A percentile compares a stretch with the other conserved stretches of the same genome.
These are phyloP conservation scores for Halesus radiatus DNA, from an alignment of 1,140 invertebrate species.

Conservation along the genomic window DNA sequence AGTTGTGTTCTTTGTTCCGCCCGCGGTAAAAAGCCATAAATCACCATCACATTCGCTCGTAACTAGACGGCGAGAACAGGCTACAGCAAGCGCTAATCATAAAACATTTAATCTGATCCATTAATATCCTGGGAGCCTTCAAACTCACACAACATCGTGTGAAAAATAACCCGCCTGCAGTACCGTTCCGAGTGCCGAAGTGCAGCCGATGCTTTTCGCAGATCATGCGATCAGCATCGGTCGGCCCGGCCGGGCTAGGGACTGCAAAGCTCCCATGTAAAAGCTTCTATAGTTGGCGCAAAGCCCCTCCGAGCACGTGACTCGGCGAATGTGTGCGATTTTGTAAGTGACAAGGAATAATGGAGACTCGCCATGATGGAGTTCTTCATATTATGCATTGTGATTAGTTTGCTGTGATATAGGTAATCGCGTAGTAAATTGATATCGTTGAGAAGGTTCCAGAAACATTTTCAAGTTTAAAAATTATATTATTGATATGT, in stretches of 20 bases:
- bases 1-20: no score
- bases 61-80: conserved; percentile 7
- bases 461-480: no score
- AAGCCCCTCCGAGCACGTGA: conserved; percentile 12
- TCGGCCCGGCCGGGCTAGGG: background rate
- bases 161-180: conserved; percentile 39
- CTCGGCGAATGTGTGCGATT: conserved; percentile 17
- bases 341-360: conserved; percentile 24
- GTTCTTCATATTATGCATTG: no score
- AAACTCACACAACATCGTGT: conserved; percentile 40
- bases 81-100: conserved; percentile 37
- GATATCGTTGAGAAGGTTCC: no score
- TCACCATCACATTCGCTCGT: background rate
- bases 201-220: background rate
- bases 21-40: background rate
- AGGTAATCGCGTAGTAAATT: no score
- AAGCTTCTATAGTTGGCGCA: conserved; percentile 5
- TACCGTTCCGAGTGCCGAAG: background rate
- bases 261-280: background rate
- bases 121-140: conserved; percentile 45
- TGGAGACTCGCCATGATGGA: no score
- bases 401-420: no score
- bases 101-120: conserved; percentile 45
- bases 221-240: conserved; percentile 22
- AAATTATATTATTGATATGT: no score